A percentile compares a stretch with the other conserved stretches of the same genome.
These are phyloP conservation scores for Lepidurus packardi DNA, from an alignment of 1,140 invertebrate species.

Conservation along the genomic window DNA sequence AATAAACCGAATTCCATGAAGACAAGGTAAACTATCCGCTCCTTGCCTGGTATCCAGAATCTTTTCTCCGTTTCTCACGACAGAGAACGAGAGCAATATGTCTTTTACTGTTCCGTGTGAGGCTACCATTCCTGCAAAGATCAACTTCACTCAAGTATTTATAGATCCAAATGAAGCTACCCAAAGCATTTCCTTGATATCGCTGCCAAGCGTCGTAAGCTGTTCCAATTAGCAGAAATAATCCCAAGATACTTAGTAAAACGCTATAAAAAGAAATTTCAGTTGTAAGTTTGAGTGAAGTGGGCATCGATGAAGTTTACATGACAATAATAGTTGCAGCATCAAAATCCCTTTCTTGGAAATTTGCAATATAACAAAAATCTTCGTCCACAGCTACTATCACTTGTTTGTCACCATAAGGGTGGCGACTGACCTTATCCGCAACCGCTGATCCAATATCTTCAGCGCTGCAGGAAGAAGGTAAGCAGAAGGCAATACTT, in stretches of 20 bases:
- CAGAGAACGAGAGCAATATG: constrained; percentile 43
- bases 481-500: constrained; percentile 24
- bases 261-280: background rate
- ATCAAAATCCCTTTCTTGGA: constrained; percentile 22
- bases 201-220: constrained; percentile 23
- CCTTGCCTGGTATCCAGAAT: constrained; percentile 44
- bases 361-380: constrained; percentile 20
- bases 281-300: background rate
- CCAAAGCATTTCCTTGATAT: background rate
- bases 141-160: background rate
- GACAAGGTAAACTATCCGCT: constrained; percentile 69
- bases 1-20: constrained; percentile 73
- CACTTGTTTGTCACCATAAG: background rate
- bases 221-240: constrained; percentile 17
- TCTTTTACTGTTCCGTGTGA: background rate
- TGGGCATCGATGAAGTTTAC: background rate
- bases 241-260: constrained; percentile 20
- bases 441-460: constrained; percentile 26
- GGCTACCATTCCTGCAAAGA: background rate
- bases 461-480: constrained; percentile 26
- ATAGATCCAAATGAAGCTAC: background rate
- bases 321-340: constrained; percentile 28
- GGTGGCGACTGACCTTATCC: background rate
- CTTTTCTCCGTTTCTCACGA: constrained; percentile 45
- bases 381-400: background rate